phyloP scores from a whole-genome alignment of 2,113 vertebrate species.

The Pelvicachromis taeniatus region DNA sequence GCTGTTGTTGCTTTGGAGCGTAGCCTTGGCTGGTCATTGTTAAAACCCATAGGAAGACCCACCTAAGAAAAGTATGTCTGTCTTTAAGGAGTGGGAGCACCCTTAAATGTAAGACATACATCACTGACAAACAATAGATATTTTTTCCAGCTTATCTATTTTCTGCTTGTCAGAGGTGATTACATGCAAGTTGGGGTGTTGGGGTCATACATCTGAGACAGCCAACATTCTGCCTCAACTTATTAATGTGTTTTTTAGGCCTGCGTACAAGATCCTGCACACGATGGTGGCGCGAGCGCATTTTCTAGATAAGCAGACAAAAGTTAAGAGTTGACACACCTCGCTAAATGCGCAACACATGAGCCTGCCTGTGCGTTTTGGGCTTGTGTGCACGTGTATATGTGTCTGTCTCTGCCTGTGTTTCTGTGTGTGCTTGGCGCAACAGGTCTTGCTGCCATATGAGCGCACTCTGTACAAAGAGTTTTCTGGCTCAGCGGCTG shows the following conservation, averaged over 20 bases:
- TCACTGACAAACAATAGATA: constrained; percentile 6
- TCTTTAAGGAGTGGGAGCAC: constrained; percentile 44
- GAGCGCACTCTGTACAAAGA: constrained; percentile 34
- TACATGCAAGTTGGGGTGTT: not conserved
- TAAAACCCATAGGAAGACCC: constrained; percentile 59
- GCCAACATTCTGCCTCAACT: not conserved
- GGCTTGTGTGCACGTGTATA: not conserved
- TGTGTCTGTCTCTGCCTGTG: not conserved
- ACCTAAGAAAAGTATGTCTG: constrained; percentile 60
- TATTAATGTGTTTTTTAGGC: not conserved
- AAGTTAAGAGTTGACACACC: not conserved
- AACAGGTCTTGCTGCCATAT: constrained; percentile 30
- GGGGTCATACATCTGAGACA: not conserved
- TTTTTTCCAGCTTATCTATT: not conserved
- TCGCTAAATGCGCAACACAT: constrained; percentile 4
- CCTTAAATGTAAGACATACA: not conserved
- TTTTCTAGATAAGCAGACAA: not conserved
- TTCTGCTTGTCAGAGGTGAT: constrained; percentile 2
- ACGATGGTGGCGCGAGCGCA: not conserved
- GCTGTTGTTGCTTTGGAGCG: not conserved
- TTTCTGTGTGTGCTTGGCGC: constrained; percentile 8
- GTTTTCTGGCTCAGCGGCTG: constrained; percentile 53
- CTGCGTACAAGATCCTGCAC: not conserved
- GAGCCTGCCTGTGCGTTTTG: not conserved
- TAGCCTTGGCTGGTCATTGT: constrained; percentile 22